Evolutionary conservation across 2,113 vertebrate species (phyloP).

Genomic region (Tamias sibiricus): DNA sequence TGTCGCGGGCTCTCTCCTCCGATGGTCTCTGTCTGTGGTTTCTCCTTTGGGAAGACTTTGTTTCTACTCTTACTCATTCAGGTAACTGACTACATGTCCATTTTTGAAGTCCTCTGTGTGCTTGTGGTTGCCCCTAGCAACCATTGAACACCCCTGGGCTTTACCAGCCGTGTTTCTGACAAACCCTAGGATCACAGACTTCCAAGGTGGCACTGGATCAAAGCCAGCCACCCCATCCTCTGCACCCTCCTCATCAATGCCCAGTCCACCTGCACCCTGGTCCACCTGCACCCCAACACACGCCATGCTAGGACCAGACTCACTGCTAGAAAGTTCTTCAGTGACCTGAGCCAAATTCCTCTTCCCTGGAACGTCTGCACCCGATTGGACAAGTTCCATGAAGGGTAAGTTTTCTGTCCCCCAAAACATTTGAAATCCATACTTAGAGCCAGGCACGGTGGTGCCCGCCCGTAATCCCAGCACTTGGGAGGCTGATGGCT

Average conservation of each 20-base stretch:
- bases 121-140: slow-evolving; percentile 47
- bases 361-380: neutral
- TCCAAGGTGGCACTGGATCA: neutral
- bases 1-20: neutral
- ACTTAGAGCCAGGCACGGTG: no score
- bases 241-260: rapidly evolving
- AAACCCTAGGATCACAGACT: neutral
- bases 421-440: neutral
- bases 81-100: neutral
- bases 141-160: neutral
- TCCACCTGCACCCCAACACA: neutral
- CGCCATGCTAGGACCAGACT: neutral
- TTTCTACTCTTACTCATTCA: neutral
- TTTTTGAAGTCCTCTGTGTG: neutral
- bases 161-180: neutral
- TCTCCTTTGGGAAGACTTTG: neutral
- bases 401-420: neutral
- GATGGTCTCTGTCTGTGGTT: neutral
- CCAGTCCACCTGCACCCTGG: neutral
- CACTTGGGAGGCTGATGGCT: no score
- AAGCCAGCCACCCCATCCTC: neutral
- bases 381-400: neutral
- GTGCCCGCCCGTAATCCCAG: no score
- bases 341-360: neutral
- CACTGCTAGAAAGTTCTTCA: neutral